Percentiles rank a stretch among this genome's conserved stretches.
phyloP scores from a whole-genome alignment of 2,888 invertebrate species.

The Megamerina dolium region DNA sequence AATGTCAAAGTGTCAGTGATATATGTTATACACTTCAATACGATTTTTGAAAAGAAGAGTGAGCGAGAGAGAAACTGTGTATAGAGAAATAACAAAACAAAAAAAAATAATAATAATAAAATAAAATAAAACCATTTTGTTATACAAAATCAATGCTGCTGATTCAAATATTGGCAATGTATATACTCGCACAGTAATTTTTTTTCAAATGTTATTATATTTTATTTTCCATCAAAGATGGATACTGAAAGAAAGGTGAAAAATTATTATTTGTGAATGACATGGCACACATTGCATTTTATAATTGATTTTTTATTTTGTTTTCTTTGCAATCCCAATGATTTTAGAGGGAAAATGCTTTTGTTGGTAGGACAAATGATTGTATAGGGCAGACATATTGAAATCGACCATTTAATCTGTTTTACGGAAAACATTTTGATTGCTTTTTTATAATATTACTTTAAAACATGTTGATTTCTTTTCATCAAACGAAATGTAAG shows the following conservation, averaged over 20 bases:
- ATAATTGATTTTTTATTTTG: too few relatives aligned
- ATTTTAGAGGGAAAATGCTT: too few relatives aligned
- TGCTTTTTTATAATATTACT: too few relatives aligned
- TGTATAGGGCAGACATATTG: too few relatives aligned
- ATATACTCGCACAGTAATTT: not conserved
- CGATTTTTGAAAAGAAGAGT: slow-evolving; percentile 5
- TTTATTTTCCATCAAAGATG: too few relatives aligned
- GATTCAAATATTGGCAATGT: not conserved
- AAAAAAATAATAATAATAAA: not conserved
- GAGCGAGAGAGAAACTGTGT: not conserved
- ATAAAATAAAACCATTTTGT: not conserved
- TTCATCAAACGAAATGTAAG: too few relatives aligned
- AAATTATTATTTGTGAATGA: slow-evolving; percentile 6
- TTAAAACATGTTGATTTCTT: too few relatives aligned
- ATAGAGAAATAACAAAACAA: not conserved
- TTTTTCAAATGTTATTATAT: not conserved
- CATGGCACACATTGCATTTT: slow-evolving; percentile 4
- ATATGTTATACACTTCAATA: slow-evolving; percentile 20
- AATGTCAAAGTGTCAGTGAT: slow-evolving; percentile 47
- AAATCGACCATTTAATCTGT: too few relatives aligned
- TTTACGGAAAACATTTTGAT: too few relatives aligned
- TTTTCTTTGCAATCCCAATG: too few relatives aligned
- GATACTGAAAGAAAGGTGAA: too few relatives aligned
- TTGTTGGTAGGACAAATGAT: too few relatives aligned
- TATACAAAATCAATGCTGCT: not conserved